Evolutionary conservation across 2,113 vertebrate species (phyloP), one percentile per base, ranked within the genome.

Genomic region (Grammomys dolichurus): DNA sequence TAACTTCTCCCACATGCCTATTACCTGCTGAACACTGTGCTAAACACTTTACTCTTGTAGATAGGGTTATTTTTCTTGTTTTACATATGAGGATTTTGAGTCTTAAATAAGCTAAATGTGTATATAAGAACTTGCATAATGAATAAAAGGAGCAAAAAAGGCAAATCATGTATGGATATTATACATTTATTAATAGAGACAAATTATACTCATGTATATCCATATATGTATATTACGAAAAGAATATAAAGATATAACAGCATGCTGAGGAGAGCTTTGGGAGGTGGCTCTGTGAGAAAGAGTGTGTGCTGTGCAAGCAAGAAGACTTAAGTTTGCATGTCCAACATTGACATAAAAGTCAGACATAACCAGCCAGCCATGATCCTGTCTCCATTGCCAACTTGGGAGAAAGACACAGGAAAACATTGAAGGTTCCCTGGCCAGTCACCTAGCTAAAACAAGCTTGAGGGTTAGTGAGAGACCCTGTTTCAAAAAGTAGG

Each of bases 81-180:
- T 87, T 87, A 77, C 40, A 75, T 48, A 24, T 77, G 24, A 89
- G 36, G 7, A 86, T 88, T 84, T 31, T 54, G 46, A 95, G 7
- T 26, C 36, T 40, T 78, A 65, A 36, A 95, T 70, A 95, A 40
- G n/a, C 80, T 93, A 84, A 73, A 13, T 91, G 3, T 82, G 40
- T 90, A 5, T 89, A 7, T 46, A n/a, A 73, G 4, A 26, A 36
- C 6, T 72, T 96, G 46, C 10, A 54, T 92, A 60, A 85, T 67
- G 14, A 22, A 70, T 36, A 28, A 58, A 11, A 43, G 31, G 56
- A 26, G 20, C 75, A 90, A 67, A 77, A 94, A 65, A 1, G 6
- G 26, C 36, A 84, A 84, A 80, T 54, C 69, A 31, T 78, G 28
- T 40, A 19, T 67, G 26, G 46, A 22, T 48, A 43, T 85, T 77